Conservation (phyloP, 2,797 vertebrate genomes). For the Adrianichthys oophorus region DNA sequence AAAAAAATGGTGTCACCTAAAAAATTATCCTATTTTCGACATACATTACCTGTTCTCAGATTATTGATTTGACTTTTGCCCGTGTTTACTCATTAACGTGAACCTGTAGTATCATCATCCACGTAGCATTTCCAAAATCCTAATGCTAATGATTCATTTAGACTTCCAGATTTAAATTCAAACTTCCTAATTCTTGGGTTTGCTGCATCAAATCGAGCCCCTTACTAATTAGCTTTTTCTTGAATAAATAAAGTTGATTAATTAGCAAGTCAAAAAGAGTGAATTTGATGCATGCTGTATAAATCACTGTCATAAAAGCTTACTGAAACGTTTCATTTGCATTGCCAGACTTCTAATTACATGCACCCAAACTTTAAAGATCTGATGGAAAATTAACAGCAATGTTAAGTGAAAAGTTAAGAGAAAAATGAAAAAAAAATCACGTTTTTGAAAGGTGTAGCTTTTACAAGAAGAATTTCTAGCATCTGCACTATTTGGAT, state of each 20-base stretch:
- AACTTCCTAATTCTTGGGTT: slow-evolving; percentile 63
- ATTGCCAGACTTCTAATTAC: slow-evolving; percentile 73
- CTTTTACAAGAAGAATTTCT: slow-evolving; percentile 3
- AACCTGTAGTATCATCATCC: slow-evolving; percentile 41
- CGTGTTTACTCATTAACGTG: slow-evolving; percentile 41
- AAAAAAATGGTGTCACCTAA: too few relatives aligned
- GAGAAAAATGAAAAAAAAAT: slow-evolving; percentile 31
- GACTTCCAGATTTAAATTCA: slow-evolving; percentile 65
- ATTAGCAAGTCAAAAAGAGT: slow-evolving; percentile 81
- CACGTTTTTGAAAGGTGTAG: slow-evolving; percentile 22
- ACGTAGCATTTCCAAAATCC: slow-evolving; percentile 63
- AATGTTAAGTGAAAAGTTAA: slow-evolving; percentile 61
- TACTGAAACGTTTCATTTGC: slow-evolving; percentile 77
- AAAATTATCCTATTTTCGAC: not conserved
- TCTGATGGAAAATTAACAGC: slow-evolving; percentile 70
- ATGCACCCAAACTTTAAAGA: slow-evolving; percentile 62
- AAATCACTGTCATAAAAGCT: slow-evolving; percentile 78
- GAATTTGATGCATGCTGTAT: slow-evolving; percentile 81
- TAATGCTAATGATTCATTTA: slow-evolving; percentile 65
- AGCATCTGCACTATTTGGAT: too few relatives aligned
- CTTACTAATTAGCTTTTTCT: slow-evolving; percentile 73
- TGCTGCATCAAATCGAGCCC: slow-evolving; percentile 67
- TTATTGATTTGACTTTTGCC: slow-evolving; percentile 14
- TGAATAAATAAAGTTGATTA: slow-evolving; percentile 84
- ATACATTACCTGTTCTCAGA: slow-evolving; percentile 30